phyloP scores from a whole-genome alignment of 2,888 invertebrate species.

The Lasioglossum leucozonium region DNA sequence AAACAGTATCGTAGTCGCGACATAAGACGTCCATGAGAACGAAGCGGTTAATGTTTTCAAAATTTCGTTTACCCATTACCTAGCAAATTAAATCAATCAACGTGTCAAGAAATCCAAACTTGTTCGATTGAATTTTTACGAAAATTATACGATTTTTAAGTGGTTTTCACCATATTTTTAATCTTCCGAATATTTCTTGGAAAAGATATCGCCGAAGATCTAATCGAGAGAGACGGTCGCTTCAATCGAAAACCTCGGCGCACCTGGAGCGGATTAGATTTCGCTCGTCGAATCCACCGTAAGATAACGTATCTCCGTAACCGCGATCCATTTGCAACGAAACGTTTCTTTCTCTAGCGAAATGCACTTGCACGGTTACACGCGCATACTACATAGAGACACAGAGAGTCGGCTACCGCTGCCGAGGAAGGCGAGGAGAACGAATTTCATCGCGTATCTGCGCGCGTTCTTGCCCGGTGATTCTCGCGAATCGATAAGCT shows the following conservation, averaged over 20 bases:
- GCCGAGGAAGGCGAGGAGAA: background rate
- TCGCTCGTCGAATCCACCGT: background rate
- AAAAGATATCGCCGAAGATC: too few relatives aligned
- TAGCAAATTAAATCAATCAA: too few relatives aligned
- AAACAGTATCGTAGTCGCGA: too few relatives aligned
- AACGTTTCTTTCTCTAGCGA: background rate
- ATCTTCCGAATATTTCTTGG: too few relatives aligned
- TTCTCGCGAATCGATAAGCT: conserved; percentile 58
- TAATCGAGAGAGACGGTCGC: background rate
- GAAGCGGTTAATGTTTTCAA: too few relatives aligned
- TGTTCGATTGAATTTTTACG: too few relatives aligned
- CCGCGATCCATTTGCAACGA: background rate
- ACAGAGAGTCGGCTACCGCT: background rate
- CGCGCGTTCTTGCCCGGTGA: conserved; percentile 20
- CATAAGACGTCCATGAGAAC: too few relatives aligned
- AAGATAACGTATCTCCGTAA: background rate
- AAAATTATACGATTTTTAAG: too few relatives aligned
- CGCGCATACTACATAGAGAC: background rate
- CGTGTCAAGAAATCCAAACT: too few relatives aligned
- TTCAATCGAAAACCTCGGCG: background rate
- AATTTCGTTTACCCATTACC: too few relatives aligned
- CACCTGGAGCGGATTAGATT: background rate
- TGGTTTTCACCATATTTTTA: too few relatives aligned
- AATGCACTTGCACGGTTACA: background rate
- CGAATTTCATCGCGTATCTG: conserved; percentile 3